Evolutionary conservation across 2,113 vertebrate genomes (phyloP).

Genomic region (Ciconia stormi): DNA sequence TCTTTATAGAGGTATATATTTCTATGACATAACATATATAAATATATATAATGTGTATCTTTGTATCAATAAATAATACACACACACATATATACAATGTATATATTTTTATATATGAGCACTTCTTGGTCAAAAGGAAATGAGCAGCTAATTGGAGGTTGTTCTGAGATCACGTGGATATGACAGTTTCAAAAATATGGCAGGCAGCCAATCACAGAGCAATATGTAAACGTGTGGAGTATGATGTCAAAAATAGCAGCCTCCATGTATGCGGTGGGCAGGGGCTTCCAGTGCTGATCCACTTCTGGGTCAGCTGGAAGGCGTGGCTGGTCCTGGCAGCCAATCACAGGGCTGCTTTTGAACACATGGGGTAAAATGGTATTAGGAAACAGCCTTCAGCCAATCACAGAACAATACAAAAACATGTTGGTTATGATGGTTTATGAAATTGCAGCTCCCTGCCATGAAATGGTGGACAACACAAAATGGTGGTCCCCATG

Average conservation of each 20-base stretch:
- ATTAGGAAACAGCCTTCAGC: neutral
- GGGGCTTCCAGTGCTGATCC: neutral
- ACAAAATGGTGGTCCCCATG: neutral
- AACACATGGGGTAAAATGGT: neutral
- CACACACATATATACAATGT: neutral
- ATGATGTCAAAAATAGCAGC: neutral
- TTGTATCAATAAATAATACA: neutral
- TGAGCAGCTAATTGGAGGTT: neutral
- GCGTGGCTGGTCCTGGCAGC: neutral
- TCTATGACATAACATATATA: neutral
- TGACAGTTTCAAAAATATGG: neutral
- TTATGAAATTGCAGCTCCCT: neutral
- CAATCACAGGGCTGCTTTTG: neutral
- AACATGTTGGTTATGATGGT: fast-evolving
- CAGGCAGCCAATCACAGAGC: neutral
- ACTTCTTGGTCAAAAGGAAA: neutral
- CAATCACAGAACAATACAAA: neutral
- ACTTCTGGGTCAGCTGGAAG: neutral
- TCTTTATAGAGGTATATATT: neutral
- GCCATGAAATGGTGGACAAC: neutral
- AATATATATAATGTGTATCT: neutral
- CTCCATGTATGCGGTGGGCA: neutral
- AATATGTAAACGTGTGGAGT: neutral
- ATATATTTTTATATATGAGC: neutral
- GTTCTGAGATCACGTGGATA: neutral